These are phyloP conservation scores for Tauraco erythrolophus DNA, from an alignment of 2,113 vertebrate genomes.

Conservation along the genomic window DNA sequence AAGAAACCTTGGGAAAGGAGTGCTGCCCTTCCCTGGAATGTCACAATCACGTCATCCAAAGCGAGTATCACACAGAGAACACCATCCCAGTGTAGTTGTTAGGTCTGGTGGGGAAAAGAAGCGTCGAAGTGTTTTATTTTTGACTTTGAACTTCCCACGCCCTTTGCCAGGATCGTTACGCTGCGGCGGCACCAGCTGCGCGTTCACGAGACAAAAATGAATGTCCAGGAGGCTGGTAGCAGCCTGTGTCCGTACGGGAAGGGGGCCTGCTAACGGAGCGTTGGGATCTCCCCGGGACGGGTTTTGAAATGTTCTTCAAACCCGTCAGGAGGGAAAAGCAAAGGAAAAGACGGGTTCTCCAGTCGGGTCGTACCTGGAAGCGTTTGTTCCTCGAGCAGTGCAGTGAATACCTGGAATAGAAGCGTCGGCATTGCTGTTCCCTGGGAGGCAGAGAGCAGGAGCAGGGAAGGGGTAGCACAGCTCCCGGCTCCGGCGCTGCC, in stretches of 20 bases:
- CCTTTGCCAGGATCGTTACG: neutral
- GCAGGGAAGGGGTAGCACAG: neutral
- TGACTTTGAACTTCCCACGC: neutral
- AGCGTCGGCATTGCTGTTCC: neutral
- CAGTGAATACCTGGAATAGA: neutral
- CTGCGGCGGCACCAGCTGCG: neutral
- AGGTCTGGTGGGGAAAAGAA: neutral
- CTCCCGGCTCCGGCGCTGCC: neutral
- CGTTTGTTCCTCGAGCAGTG: neutral
- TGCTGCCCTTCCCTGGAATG: neutral
- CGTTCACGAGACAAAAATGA: neutral
- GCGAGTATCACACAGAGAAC: neutral
- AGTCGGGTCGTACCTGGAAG: accelerated
- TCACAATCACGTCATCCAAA: neutral
- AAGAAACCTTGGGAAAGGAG: neutral
- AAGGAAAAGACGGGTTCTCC: neutral
- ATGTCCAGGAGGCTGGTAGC: neutral
- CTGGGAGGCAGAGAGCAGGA: neutral
- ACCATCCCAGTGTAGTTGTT: neutral
- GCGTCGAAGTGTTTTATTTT: neutral
- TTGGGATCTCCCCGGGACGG: neutral
- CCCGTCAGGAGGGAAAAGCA: neutral
- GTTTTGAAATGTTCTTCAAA: accelerated
- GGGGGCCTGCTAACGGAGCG: neutral
- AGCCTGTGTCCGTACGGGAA: neutral